phyloP scores from a whole-genome alignment of 2,113 vertebrate genomes.

The Solea senegalensis region DNA sequence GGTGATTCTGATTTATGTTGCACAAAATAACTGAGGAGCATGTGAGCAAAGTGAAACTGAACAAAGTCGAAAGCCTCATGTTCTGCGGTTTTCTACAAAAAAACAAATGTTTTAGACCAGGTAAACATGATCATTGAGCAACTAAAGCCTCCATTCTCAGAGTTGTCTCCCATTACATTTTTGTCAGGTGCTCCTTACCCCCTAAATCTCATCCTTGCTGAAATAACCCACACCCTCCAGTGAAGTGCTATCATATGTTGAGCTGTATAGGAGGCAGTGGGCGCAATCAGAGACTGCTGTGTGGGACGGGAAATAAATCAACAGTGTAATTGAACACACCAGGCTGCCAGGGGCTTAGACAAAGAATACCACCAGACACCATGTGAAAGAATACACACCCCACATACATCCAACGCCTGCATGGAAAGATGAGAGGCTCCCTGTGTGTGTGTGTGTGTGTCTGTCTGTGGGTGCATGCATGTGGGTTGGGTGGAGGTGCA shows the following conservation, averaged over 20 bases:
- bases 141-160: slow-evolving; percentile 12
- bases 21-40: background rate
- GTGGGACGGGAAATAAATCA: slow-evolving; percentile 72
- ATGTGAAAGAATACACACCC: slow-evolving; percentile 67
- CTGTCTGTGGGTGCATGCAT: slow-evolving; percentile 60
- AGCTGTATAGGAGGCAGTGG: slow-evolving; percentile 63
- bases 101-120: slow-evolving; percentile 7
- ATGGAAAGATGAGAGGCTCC: slow-evolving; percentile 59
- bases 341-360: slow-evolving; percentile 65
- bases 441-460: slow-evolving; percentile 38
- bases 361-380: slow-evolving; percentile 66
- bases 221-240: slow-evolving; percentile 51
- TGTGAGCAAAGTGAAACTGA: slow-evolving; percentile 6
- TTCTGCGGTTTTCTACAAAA: slow-evolving; percentile 1
- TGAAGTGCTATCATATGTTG: slow-evolving; percentile 63
- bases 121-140: slow-evolving; percentile 19
- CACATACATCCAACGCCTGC: slow-evolving; percentile 58
- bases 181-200: slow-evolving; percentile 12
- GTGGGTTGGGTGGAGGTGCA: slow-evolving; percentile 58
- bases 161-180: slow-evolving; percentile 43
- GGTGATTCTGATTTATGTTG: background rate
- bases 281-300: slow-evolving; percentile 72
- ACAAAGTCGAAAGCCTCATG: background rate
- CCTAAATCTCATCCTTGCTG: slow-evolving; percentile 28
- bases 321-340: slow-evolving; percentile 76